Percentiles rank a stretch among this genome's conserved stretches.
Conservation (phyloP, 2,888 invertebrate genomes). For the Theodoxus fluviatilis region DNA sequence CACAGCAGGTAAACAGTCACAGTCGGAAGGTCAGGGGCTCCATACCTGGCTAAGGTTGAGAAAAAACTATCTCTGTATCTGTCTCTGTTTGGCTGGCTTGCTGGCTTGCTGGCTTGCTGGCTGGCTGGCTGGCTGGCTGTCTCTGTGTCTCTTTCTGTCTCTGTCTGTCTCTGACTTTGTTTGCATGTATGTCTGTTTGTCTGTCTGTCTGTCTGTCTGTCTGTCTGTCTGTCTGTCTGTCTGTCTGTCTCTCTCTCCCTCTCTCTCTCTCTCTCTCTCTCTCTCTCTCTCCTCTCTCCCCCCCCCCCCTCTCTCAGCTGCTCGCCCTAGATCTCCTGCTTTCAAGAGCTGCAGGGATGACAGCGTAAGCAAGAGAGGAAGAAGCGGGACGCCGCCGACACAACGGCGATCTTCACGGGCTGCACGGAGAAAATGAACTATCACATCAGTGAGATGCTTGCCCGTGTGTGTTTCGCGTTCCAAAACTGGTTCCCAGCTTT, state of each 20-base stretch:
- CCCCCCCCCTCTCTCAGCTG: background rate
- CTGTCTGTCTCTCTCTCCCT: background rate
- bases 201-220: background rate
- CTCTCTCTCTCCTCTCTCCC: background rate
- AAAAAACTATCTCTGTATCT: background rate
- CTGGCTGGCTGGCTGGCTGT: background rate
- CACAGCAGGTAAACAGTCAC: conserved; percentile 38
- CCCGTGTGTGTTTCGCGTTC: no score
- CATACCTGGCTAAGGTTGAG: background rate
- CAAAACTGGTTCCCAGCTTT: no score
- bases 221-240: conserved; percentile 1
- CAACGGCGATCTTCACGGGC: no score
- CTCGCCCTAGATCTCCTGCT: background rate
- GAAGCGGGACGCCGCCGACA: no score
- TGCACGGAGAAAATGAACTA: no score
- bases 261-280: background rate
- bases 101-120: background rate
- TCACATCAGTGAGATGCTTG: no score
- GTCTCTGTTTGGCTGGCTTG: background rate
- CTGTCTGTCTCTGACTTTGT: conserved; percentile 3
- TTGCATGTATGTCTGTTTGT: conserved; percentile 13
- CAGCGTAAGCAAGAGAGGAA: no score
- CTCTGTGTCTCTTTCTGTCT: conserved; percentile 1
- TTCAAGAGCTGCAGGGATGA: no score
- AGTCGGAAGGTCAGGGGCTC: background rate